These are phyloP conservation scores for Cotesia glomerata DNA, from an alignment of 1,140 invertebrate genomes.

Conservation along the genomic window DNA sequence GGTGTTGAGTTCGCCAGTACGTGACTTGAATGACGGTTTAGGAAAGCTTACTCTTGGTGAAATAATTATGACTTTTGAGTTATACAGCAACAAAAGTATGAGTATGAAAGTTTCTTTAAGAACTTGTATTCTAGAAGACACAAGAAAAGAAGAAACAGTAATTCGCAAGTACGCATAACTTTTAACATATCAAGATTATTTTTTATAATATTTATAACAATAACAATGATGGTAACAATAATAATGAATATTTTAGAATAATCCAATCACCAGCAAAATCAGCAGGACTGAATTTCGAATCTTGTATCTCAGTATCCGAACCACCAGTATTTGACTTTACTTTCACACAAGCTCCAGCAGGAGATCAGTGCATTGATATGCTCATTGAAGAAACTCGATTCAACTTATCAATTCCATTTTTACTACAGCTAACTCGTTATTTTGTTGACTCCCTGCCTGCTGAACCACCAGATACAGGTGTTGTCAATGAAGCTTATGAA, in stretches of 20 bases:
- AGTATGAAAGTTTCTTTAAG: constrained; percentile 77
- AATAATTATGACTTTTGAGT: constrained; percentile 68
- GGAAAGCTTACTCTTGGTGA: constrained; percentile 77
- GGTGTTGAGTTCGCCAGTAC: constrained; percentile 75
- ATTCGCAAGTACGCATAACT: constrained; percentile 66
- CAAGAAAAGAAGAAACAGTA: constrained; percentile 70
- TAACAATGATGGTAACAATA: background rate
- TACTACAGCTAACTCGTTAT: constrained; percentile 72
- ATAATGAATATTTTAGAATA: constrained; percentile 63
- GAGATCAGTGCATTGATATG: constrained; percentile 71
- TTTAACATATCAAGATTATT: too few species aligned
- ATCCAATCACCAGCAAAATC: constrained; percentile 72
- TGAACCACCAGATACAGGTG: constrained; percentile 67
- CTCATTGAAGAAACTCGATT: constrained; percentile 75
- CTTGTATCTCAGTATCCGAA: constrained; percentile 69
- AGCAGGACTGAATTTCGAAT: constrained; percentile 63
- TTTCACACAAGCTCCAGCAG: constrained; percentile 69
- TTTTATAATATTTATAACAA: too few species aligned
- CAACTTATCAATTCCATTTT: constrained; percentile 77
- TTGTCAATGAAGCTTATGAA: constrained; percentile 74
- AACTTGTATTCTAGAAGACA: constrained; percentile 74
- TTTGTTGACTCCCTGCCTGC: constrained; percentile 72
- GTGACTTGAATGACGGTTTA: constrained; percentile 75
- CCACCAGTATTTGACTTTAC: constrained; percentile 73
- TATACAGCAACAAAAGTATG: constrained; percentile 74